Conservation (phyloP, 2,888 invertebrate species). For the Andrena fulva region DNA sequence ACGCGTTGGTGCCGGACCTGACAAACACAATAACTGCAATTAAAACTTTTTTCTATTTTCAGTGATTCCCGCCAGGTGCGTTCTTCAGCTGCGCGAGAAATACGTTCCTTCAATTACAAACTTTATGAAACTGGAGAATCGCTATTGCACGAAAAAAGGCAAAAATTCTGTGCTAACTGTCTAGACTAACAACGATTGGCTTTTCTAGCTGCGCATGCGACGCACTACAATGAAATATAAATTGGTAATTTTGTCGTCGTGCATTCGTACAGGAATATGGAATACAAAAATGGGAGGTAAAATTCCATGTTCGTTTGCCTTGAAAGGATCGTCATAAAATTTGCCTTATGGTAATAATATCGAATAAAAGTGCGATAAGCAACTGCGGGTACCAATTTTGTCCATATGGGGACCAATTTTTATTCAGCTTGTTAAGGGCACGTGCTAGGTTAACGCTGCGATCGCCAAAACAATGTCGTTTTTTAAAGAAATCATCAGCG, state of each 20-base stretch:
- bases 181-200: background rate
- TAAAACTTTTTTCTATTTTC: background rate
- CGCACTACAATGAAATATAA: background rate
- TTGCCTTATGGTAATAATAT: too few relatives aligned
- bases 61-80: background rate
- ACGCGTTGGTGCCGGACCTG: background rate
- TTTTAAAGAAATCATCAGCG: too few relatives aligned
- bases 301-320: background rate
- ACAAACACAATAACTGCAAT: background rate
- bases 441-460: too few relatives aligned
- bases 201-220: background rate
- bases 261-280: too few relatives aligned
- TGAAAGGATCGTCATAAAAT: background rate
- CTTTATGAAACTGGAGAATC: background rate
- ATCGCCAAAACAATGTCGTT: too few relatives aligned
- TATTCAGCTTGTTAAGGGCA: background rate
- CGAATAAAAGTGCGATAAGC: too few relatives aligned
- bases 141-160: background rate
- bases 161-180: background rate
- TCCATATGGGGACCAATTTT: conserved; percentile 8
- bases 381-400: background rate
- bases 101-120: too few relatives aligned
- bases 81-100: background rate
- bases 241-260: too few relatives aligned
- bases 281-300: too few relatives aligned